Conservation (phyloP, 2,797 vertebrate species). For the Ptychadena robeensis region DNA sequence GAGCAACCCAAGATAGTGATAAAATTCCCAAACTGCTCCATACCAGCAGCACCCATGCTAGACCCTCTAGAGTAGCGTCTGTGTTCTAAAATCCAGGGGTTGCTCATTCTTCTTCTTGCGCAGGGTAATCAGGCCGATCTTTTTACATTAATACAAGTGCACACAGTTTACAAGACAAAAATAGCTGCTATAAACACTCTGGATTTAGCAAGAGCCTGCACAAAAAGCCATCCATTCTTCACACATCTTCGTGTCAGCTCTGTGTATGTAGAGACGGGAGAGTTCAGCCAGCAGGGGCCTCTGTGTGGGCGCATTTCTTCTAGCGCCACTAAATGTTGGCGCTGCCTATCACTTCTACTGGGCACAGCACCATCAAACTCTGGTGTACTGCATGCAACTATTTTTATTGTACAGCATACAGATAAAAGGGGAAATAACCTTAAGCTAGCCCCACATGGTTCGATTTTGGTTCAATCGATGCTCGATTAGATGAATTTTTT, state of each 20-base stretch:
- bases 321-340: slow-evolving; percentile 25
- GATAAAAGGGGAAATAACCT: no score
- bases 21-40: no score
- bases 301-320: slow-evolving; percentile 49
- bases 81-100: slow-evolving; percentile 5
- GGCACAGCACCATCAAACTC: not conserved
- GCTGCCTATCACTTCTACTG: not conserved
- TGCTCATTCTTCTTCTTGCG: slow-evolving; percentile 27
- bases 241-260: slow-evolving; percentile 66
- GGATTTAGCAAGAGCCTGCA: slow-evolving; percentile 69
- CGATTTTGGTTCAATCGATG: no score
- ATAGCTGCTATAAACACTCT: slow-evolving; percentile 74
- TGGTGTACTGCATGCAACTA: not conserved
- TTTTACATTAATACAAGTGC: slow-evolving; percentile 68
- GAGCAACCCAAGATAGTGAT: no score
- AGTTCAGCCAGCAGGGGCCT: slow-evolving; percentile 58
- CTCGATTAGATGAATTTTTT: no score
- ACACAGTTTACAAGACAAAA: slow-evolving; percentile 74
- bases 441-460: no score
- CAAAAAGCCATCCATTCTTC: slow-evolving; percentile 67
- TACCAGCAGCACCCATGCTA: no score
- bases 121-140: slow-evolving; percentile 68
- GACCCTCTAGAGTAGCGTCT: not conserved
- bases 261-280: slow-evolving; percentile 60
- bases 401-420: no score